Base-by-base conservation (phyloP, 2,797 vertebrate species). In the Vipera latastei region DNA sequence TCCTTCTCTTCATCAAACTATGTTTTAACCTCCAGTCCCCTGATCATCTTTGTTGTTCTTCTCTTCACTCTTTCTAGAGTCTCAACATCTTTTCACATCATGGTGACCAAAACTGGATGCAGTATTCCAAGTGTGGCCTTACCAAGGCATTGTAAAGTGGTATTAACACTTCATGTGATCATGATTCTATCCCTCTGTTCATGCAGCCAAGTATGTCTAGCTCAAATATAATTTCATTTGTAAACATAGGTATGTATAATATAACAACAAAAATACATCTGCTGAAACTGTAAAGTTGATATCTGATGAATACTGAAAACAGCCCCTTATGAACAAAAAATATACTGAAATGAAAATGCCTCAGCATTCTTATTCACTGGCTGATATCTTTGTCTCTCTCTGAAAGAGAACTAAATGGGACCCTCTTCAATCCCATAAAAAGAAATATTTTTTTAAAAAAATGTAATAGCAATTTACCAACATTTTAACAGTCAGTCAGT, bases 401-500 rank as follows among this genome's bases (percentile, higher is more conserved):
- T 93, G 92, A 96, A 95, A 96, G 95, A 65, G 63, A 65, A 65
- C 28, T n/a, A 14, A 14, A n/a, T 65, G 28, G 63, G 94, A 95
- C 63, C 95, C 89, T 95, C 90, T 97, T 96, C 96, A 95, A 96
- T 94, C 88, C 94, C 95, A 63, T 91, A 92, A 94, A 96, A 93
- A 96, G 94, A 94, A 38, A 93, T 91, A 92, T 96, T 95, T 96
- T 95, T 89, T 95, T 92, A 94, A 94, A 92, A 57, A 65, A 78
- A 92, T 9, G 18, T 87, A 96, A 96, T 93, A 96, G 92, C 95
- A 95, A 93, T 96, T 96, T 96, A 94, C 94, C 61, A 90, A 94
- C 65, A 94, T 97, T 96, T 95, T 96, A 96, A 96, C 95, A 97
- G 96, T 96, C 95, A 92, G 93, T 96, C 95, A 96, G 95, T 96